Percentiles rank a stretch among this genome's conserved stretches.
These are phyloP conservation scores for Girardinichthys multiradiatus DNA, from an alignment of 2,113 vertebrate genomes.

Conservation along the genomic window DNA sequence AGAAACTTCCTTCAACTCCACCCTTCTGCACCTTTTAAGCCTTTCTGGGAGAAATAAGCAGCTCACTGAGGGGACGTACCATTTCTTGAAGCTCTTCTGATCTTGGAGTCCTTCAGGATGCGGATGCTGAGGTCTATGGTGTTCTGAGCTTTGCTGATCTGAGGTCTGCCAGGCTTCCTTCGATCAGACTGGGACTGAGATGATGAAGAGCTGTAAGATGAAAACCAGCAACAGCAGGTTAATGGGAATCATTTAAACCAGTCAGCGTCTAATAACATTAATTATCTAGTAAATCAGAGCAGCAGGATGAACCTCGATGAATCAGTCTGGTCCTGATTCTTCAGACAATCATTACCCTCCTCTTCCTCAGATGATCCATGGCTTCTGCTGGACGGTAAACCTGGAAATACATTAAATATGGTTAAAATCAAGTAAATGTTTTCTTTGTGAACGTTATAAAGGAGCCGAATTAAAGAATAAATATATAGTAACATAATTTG, in stretches of 20 bases:
- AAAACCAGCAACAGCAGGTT: background rate
- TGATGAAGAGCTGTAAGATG: background rate
- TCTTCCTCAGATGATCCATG: conserved; percentile 10
- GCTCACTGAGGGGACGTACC: conserved; percentile 4
- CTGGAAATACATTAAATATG: conserved; percentile 9
- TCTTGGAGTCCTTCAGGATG: conserved; percentile 39
- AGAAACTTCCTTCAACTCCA: too few relatives aligned
- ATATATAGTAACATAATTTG: accelerated
- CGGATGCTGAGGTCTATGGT: conserved; percentile 37
- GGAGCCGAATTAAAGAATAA: conserved; percentile 7
- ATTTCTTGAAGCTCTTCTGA: conserved; percentile 7
- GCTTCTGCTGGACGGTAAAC: background rate
- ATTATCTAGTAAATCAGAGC: background rate
- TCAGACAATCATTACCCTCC: background rate
- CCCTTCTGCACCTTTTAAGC: too few relatives aligned
- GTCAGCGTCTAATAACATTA: background rate
- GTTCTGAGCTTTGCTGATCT: background rate
- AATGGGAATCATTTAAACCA: background rate
- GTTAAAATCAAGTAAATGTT: background rate
- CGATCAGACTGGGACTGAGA: background rate
- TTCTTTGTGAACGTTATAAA: background rate
- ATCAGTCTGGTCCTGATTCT: background rate
- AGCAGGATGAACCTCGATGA: conserved; percentile 28
- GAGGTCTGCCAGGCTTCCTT: conserved; percentile 7
- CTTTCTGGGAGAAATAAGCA: background rate